Conservation (phyloP, 2,113 vertebrate genomes). For the Spheniscus mendiculus region DNA sequence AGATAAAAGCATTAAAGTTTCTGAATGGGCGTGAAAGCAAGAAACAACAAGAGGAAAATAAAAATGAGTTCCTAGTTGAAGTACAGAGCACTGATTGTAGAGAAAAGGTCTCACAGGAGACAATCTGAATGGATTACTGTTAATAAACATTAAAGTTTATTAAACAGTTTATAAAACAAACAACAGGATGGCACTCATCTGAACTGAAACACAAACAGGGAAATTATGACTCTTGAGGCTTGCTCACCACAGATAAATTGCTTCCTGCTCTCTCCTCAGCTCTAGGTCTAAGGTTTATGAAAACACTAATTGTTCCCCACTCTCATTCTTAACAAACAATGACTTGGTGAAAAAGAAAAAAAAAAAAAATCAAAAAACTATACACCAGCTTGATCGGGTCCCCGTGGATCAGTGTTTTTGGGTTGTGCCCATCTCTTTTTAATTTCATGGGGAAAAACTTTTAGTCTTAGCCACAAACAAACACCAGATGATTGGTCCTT, state of each 20-base stretch:
- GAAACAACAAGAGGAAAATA: not conserved
- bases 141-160: slow-evolving; percentile 59
- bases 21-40: not conserved
- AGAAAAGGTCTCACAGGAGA: slow-evolving; percentile 22
- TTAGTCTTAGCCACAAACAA: not conserved
- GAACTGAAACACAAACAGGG: slow-evolving; percentile 35
- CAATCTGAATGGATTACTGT: slow-evolving; percentile 42
- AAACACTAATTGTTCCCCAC: slow-evolving; percentile 21
- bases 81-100: not conserved
- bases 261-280: slow-evolving; percentile 31
- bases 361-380: not conserved
- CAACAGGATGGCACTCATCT: slow-evolving; percentile 41
- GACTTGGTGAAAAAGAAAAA: not conserved
- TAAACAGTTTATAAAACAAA: slow-evolving; percentile 58
- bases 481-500: not conserved
- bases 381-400: not conserved
- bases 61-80: not conserved
- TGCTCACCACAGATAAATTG: slow-evolving; percentile 37
- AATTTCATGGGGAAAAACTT: not conserved
- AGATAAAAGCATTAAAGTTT: slow-evolving; percentile 2
- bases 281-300: slow-evolving; percentile 23
- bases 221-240: slow-evolving; percentile 51
- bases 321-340: not conserved
- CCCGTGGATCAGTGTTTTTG: not conserved
- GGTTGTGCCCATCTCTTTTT: not conserved